phyloP scores from a whole-genome alignment of 2,113 vertebrate species.

The Bos taurus region DNA sequence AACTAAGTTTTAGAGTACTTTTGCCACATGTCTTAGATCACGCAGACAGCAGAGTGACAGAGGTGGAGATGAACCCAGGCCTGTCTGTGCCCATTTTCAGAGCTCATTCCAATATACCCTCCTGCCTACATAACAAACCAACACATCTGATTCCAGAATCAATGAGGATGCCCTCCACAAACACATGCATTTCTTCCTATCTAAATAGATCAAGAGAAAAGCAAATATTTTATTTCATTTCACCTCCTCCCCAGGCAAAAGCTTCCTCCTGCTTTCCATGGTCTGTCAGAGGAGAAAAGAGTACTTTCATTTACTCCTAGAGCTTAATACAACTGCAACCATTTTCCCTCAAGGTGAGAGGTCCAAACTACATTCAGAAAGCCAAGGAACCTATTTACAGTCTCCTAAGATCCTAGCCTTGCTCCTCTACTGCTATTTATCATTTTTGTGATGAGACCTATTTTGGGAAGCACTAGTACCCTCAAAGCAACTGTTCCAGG shows the following conservation, averaged over 20 bases:
- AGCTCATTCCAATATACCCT: fast-evolving
- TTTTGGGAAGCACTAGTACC: conserved; percentile 52
- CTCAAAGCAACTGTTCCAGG: conserved; percentile 2
- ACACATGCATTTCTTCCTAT: not conserved
- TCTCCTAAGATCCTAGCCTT: not conserved
- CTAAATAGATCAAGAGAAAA: not conserved
- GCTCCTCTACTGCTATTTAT: conserved; percentile 37
- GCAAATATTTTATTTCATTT: not conserved
- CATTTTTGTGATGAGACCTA: conserved; percentile 46
- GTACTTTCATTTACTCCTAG: not conserved
- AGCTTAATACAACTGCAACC: not conserved
- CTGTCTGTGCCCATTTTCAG: not conserved
- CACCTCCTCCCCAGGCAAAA: not conserved
- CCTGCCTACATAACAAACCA: not conserved
- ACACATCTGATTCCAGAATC: not conserved
- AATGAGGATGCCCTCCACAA: not conserved
- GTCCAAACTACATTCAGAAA: not conserved
- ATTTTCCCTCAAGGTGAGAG: not conserved
- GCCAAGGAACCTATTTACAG: not conserved
- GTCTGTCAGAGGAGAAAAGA: not conserved
- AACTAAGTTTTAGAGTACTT: not conserved
- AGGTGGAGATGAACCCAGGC: not conserved
- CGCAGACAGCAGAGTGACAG: not conserved
- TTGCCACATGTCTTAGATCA: not conserved
- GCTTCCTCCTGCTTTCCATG: not conserved